These are phyloP conservation scores for Sinocyclocheilus maitianheensis DNA, from an alignment of 2,113 vertebrate species.

Conservation along the genomic window DNA sequence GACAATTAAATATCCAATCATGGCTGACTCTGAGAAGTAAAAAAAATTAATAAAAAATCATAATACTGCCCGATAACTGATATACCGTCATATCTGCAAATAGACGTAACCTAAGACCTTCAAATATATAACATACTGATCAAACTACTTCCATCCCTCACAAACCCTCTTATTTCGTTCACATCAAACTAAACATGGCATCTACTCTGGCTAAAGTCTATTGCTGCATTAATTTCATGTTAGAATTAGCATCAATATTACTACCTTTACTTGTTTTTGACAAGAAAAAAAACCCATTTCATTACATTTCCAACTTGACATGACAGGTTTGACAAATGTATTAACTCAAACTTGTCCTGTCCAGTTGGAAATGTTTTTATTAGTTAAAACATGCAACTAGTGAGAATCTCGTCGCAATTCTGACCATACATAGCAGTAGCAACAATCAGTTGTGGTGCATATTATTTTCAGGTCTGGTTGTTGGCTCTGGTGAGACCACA, in stretches of 20 bases:
- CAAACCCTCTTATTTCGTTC: background rate
- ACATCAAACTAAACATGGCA: background rate
- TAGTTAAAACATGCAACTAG: background rate
- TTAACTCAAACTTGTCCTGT: no score
- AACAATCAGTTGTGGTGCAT: no score
- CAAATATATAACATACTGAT: background rate
- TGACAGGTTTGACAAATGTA: no score
- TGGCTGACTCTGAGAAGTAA: no score
- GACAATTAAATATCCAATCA: no score
- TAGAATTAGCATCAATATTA: background rate
- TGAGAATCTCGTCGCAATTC: no score
- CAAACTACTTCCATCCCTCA: conserved; percentile 10
- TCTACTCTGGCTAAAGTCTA: background rate
- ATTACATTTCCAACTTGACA: no score
- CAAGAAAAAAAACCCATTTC: no score
- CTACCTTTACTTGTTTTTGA: background rate
- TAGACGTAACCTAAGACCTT: no score
- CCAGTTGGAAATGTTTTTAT: background rate
- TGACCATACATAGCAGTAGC: background rate
- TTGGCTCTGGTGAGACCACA: conserved; percentile 25
- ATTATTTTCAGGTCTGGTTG: background rate
- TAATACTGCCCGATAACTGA: no score
- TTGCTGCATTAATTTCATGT: background rate
- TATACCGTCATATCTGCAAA: no score
- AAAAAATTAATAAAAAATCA: no score